Percentiles rank a stretch among this genome's conserved stretches.
Conservation (phyloP, 2,888 invertebrate species). For the Pyrocoelia pectoralis region DNA sequence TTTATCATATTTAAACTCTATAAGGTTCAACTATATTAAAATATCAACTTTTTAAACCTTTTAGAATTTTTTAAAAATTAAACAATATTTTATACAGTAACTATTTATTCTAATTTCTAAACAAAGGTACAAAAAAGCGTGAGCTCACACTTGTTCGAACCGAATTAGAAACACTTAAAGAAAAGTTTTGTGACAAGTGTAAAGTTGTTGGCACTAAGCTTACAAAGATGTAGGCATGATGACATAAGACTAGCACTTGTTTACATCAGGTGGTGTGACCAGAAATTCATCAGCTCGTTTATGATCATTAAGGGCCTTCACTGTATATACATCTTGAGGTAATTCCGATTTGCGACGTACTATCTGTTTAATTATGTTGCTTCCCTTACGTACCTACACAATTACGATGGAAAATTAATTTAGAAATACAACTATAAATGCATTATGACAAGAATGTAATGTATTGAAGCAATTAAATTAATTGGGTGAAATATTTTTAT, state of each 20-base stretch:
- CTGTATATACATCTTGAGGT: slow-evolving; percentile 91
- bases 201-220: slow-evolving; percentile 55
- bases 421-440: neutral
- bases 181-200: neutral
- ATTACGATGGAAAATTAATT: neutral
- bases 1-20: slow-evolving; percentile 19
- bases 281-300: slow-evolving; percentile 92
- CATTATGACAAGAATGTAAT: neutral
- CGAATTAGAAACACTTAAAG: neutral
- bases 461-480: too few species aligned
- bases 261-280: slow-evolving; percentile 83
- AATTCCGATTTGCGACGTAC: slow-evolving; percentile 95
- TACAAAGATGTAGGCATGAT: slow-evolving; percentile 46
- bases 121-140: slow-evolving; percentile 3
- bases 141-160: neutral
- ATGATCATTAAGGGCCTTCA: slow-evolving; percentile 91
- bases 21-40: slow-evolving; percentile 22
- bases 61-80: slow-evolving; percentile 18
- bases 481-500: too few species aligned
- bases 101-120: slow-evolving; percentile 2
- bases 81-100: neutral
- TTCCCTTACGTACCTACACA: slow-evolving; percentile 67
- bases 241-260: slow-evolving; percentile 77
- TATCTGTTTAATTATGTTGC: slow-evolving; percentile 84
- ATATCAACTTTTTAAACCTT: slow-evolving; percentile 22